Evolutionary conservation across 1,140 invertebrate species (phyloP), one percentile per base, ranked within the genome.

Genomic region (Trachymyrmex septentrionalis): DNA sequence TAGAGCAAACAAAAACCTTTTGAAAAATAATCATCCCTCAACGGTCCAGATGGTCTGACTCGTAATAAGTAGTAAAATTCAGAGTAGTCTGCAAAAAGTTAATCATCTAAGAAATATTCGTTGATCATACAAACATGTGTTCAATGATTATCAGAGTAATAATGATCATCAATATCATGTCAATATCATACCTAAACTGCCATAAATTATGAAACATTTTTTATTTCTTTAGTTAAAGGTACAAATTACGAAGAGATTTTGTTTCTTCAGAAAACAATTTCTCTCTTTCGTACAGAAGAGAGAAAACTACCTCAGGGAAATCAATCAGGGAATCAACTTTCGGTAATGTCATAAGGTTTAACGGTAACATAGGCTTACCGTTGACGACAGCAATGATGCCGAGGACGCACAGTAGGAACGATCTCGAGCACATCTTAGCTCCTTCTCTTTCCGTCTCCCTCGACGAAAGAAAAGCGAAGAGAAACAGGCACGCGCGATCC

Each of bases 351-450:
- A 14, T 53, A 21, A 53, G 16, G 34, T 14, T 69, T 69, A 80
- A 69, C n/a, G 50, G 57, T 67, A 63, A 34, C 9, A 14, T 48
- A 24, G 12, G 90, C 94, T 94, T 86, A 95, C 94, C 94, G 71
- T 94, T 93, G 61, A 94, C 85, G 89, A 91, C 85, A 69, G 90
- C 85, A 72, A 93, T 73, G 88, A 93, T 81, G 84, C 87, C 89
- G 64, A 95, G 86, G 66, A 92, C 80, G 90, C 91, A 93, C 85
- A 94, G 81, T 59, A 93, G 89, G 71, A 94, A 85, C 71, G 91
- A 92, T 87, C 91, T 91, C 88, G 75, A 85, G 88, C 92, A 91
- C 93, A 93, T 93, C 85, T 93, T 57, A 14, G 84, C 81, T 64
- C 21, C 80, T 87, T 61, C 86, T 19, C 80, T 86, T 61, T 86